Evolutionary conservation across 2,113 vertebrate genomes (phyloP).

Genomic region (Arothron firmamentum): DNA sequence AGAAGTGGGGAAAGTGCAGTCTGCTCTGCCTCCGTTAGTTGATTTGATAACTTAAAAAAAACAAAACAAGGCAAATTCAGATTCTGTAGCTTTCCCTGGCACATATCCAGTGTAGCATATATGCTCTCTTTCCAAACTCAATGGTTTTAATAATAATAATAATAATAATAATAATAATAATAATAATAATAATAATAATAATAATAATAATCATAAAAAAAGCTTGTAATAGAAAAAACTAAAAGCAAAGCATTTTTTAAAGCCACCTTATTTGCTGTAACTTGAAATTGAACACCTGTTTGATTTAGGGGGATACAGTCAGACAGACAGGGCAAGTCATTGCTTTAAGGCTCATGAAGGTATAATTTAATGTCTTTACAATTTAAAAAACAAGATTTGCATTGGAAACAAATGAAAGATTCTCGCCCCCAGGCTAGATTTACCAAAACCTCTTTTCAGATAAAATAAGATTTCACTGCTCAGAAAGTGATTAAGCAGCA

Average conservation of each 20-base stretch:
- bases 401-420: slow-evolving; percentile 7
- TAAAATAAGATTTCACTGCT: slow-evolving; percentile 29
- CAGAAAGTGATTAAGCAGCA: not conserved
- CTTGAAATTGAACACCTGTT: not conserved
- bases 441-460: slow-evolving; percentile 4
- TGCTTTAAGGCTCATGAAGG: slow-evolving; percentile 1
- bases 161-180: too few relatives aligned
- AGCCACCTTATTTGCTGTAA: too few relatives aligned
- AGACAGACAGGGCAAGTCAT: not conserved
- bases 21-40: not conserved
- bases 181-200: not conserved
- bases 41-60: not conserved
- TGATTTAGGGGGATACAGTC: not conserved
- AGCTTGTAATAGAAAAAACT: too few relatives aligned
- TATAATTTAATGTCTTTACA: not conserved
- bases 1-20: slow-evolving; percentile 4
- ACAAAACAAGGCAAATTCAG: not conserved
- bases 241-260: too few relatives aligned
- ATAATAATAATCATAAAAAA: not conserved
- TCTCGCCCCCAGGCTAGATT: not conserved
- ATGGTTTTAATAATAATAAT: not conserved
- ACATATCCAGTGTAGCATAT: not conserved
- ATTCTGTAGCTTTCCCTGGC: not conserved
- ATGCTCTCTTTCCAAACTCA: not conserved
- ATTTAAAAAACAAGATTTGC: slow-evolving; percentile 7